Conservation (phyloP, 2,113 vertebrate genomes). For the Taxidea taxus region DNA sequence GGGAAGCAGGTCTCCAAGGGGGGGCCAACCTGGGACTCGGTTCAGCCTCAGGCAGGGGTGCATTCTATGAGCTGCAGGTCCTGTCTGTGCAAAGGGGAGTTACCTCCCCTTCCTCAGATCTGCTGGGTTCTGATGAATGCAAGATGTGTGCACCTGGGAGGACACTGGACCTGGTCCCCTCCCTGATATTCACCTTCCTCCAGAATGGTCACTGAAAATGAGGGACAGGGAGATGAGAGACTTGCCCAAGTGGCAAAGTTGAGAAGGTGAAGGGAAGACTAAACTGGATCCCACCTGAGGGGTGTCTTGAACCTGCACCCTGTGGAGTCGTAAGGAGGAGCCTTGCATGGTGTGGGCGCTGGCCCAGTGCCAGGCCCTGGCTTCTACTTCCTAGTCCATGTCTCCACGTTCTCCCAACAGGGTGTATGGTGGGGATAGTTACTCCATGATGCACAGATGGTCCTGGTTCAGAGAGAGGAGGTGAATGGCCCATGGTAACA, state of each 20-base stretch:
- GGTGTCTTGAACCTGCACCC: neutral
- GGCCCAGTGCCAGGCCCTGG: fast-evolving
- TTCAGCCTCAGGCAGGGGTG: neutral
- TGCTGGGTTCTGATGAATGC: neutral
- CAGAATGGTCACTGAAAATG: neutral
- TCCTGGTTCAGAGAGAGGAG: neutral
- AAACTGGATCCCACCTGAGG: too few species aligned
- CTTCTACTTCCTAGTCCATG: neutral
- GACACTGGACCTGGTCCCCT: neutral
- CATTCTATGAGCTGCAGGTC: neutral
- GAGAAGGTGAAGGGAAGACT: too few species aligned
- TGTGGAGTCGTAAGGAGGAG: too few species aligned
- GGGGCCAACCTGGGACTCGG: neutral
- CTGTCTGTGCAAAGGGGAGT: neutral
- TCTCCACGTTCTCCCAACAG: too few species aligned
- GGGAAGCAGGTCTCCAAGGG: fast-evolving
- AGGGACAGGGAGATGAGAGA: neutral
- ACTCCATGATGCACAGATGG: neutral
- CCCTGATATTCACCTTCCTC: neutral
- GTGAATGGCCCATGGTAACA: neutral
- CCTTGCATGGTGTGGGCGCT: neutral
- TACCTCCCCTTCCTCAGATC: neutral
- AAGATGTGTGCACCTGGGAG: neutral
- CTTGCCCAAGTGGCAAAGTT: neutral
- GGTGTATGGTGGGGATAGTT: too few species aligned